These are phyloP conservation scores for Eulithis testata DNA, from an alignment of 2,888 invertebrate species.

Conservation along the genomic window DNA sequence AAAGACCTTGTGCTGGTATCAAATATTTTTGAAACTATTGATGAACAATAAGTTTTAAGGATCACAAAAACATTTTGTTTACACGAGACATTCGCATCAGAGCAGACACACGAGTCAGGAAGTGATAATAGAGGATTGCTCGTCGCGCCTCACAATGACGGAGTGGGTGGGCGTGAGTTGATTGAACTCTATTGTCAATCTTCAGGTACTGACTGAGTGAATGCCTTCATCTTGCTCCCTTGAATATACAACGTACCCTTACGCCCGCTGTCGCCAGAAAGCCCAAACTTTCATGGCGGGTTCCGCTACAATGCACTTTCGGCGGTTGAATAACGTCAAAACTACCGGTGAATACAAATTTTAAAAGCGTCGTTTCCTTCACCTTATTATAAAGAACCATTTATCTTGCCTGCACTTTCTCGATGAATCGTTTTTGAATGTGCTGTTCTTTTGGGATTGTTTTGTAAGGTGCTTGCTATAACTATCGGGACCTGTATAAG, in stretches of 20 bases:
- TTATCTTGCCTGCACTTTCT: slow-evolving; percentile 50
- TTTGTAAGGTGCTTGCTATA: slow-evolving; percentile 33
- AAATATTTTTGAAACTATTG: background rate
- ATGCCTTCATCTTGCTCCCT: slow-evolving; percentile 57
- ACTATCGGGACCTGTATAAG: slow-evolving; percentile 13
- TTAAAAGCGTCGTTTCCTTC: slow-evolving; percentile 56
- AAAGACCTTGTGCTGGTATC: too few relatives aligned
- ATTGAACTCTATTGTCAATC: slow-evolving; percentile 78
- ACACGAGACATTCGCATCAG: slow-evolving; percentile 19
- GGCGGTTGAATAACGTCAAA: slow-evolving; percentile 57
- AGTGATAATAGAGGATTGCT: slow-evolving; percentile 69
- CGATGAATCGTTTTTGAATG: slow-evolving; percentile 49
- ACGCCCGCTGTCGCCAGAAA: slow-evolving; percentile 44
- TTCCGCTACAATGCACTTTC: slow-evolving; percentile 56
- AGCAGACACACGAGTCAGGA: slow-evolving; percentile 52
- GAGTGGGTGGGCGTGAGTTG: slow-evolving; percentile 77
- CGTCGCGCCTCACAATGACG: slow-evolving; percentile 69
- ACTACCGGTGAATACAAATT: slow-evolving; percentile 58
- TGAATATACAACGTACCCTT: slow-evolving; percentile 45
- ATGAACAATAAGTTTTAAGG: background rate
- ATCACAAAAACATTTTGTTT: slow-evolving; percentile 16
- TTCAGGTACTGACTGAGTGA: slow-evolving; percentile 67
- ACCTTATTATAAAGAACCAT: slow-evolving; percentile 53
- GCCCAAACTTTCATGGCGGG: slow-evolving; percentile 52
- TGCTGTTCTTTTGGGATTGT: slow-evolving; percentile 35